Conservation (phyloP, 1,140 invertebrate genomes). For the Drosophila orena region DNA sequence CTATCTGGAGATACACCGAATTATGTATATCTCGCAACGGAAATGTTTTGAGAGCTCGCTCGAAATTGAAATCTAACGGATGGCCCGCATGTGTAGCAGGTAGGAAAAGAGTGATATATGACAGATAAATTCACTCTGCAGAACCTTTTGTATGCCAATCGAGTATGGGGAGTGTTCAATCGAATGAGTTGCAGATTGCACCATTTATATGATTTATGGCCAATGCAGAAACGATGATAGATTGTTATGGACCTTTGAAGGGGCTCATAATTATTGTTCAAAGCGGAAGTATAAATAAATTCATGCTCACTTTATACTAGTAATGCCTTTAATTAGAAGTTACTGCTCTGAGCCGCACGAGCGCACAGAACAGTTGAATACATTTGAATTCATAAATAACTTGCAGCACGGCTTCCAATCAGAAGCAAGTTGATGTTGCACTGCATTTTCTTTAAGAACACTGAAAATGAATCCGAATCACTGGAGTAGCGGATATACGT, state of each 20-base stretch:
- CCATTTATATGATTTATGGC: slow-evolving; percentile 28
- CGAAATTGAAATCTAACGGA: slow-evolving; percentile 47
- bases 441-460: background rate
- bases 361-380: background rate
- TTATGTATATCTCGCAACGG: slow-evolving; percentile 55
- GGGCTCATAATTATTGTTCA: background rate
- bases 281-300: slow-evolving; percentile 25
- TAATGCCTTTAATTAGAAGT: slow-evolving; percentile 16
- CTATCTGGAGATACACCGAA: slow-evolving; percentile 35
- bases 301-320: background rate
- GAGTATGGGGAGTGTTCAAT: slow-evolving; percentile 19
- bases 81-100: slow-evolving; percentile 13
- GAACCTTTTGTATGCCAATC: slow-evolving; percentile 6
- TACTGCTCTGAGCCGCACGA: slow-evolving; percentile 6
- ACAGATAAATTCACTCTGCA: slow-evolving; percentile 10
- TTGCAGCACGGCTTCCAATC: background rate
- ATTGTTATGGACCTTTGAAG: slow-evolving; percentile 14
- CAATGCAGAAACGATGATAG: slow-evolving; percentile 32
- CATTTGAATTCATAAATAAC: slow-evolving; percentile 2
- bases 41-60: slow-evolving; percentile 65
- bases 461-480: background rate
- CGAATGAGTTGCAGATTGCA: slow-evolving; percentile 38
- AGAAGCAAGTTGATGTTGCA: background rate
- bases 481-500: background rate
- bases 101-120: slow-evolving; percentile 6